Conservation (phyloP, 1,140 invertebrate genomes). For the Orius insidiosus region DNA sequence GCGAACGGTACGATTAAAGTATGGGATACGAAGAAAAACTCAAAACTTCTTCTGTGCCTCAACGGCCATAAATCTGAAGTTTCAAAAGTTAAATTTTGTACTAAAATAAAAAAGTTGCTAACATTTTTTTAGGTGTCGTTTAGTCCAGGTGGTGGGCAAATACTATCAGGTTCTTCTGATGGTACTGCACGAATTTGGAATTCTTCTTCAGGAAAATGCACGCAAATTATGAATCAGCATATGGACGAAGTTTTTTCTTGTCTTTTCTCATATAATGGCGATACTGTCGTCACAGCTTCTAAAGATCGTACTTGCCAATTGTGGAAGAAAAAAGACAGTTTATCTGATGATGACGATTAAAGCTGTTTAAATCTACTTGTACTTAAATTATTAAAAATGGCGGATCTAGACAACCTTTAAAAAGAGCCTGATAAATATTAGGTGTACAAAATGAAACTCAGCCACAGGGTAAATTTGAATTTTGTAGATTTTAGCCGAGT, state of each 20-base stretch:
- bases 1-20: conserved; percentile 50
- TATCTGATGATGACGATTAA: no score
- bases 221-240: conserved; percentile 50
- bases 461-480: no score
- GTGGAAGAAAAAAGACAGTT: conserved; percentile 28
- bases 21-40: conserved; percentile 40
- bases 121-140: conserved; percentile 42
- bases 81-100: conserved; percentile 36
- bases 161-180: conserved; percentile 58
- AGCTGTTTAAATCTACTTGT: no score
- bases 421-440: no score
- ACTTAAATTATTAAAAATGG: no score
- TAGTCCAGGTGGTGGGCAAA: conserved; percentile 49
- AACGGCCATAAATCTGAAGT: conserved; percentile 57
- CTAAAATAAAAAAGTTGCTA: not conserved
- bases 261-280: conserved; percentile 57
- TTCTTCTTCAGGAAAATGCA: conserved; percentile 42
- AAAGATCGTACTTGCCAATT: conserved; percentile 53
- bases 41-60: conserved; percentile 41
- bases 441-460: no score
- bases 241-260: conserved; percentile 64
- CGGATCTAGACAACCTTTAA: no score
- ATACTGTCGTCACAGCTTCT: conserved; percentile 56
- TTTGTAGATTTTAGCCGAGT: no score
- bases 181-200: conserved; percentile 59